Percentiles rank a stretch among this genome's conserved stretches.
Conservation (phyloP, 2,797 vertebrate genomes). For the Xenopus petersii region DNA sequence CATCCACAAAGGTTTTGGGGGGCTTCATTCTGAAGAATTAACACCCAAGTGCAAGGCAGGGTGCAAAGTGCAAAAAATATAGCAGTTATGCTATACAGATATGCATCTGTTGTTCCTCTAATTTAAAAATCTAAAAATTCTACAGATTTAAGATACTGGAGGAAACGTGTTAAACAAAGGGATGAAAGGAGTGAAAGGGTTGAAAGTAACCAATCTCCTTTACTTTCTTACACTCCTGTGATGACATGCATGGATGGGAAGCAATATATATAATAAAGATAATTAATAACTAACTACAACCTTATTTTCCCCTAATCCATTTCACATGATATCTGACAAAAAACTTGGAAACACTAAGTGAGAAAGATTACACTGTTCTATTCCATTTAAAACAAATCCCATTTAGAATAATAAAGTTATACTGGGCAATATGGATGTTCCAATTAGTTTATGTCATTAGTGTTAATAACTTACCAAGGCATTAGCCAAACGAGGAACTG, state of each 20-base stretch:
- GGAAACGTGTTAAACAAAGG: too few species aligned
- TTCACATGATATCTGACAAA: slow-evolving; percentile 15
- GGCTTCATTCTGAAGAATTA: too few species aligned
- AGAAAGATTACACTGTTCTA: slow-evolving; percentile 9
- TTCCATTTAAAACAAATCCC: slow-evolving; percentile 16
- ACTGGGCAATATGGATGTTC: slow-evolving; percentile 43
- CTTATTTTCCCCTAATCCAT: slow-evolving; percentile 1
- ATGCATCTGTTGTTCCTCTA: too few species aligned
- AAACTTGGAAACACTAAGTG: not conserved
- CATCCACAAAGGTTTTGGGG: too few species aligned
- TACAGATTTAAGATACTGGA: too few species aligned
- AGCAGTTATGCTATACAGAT: too few species aligned
- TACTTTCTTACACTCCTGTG: not conserved
- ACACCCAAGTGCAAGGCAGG: too few species aligned
- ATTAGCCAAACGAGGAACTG: slow-evolving; percentile 38
- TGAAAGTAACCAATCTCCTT: not conserved
- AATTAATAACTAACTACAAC: slow-evolving; percentile 1
- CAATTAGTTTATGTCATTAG: slow-evolving; percentile 44
- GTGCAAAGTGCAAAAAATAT: too few species aligned
- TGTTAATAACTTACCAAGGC: slow-evolving; percentile 44
- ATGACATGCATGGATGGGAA: slow-evolving; percentile 6
- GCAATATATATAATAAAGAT: slow-evolving; percentile 10
- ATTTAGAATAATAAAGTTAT: slow-evolving; percentile 46
- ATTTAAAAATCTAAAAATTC: too few species aligned
- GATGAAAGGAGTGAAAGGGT: too few species aligned